Conservation (phyloP, 2,797 vertebrate genomes). For the Cryptoprocta ferox region DNA sequence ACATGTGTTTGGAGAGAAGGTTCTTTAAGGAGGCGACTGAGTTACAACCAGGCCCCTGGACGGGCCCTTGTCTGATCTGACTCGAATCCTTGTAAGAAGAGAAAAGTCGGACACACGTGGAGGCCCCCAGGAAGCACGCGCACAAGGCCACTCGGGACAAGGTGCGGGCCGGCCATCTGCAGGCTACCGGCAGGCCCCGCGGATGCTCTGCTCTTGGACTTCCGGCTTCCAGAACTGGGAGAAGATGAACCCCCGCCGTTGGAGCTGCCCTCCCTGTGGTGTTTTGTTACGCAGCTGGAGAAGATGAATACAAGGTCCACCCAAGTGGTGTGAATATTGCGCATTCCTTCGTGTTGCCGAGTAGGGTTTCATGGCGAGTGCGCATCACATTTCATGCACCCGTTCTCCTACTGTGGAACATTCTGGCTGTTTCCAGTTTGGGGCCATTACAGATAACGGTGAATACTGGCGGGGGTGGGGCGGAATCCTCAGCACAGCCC, state of each 20-base stretch:
- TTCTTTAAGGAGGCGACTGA: background rate
- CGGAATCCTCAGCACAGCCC: background rate
- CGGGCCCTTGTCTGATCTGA: background rate
- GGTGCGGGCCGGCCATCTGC: accelerated
- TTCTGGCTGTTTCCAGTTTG: accelerated
- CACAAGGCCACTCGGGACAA: accelerated
- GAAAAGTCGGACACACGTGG: background rate
- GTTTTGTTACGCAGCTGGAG: accelerated
- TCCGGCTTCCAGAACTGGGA: background rate
- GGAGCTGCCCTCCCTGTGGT: accelerated
- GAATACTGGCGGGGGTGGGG: accelerated
- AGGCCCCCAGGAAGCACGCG: accelerated
- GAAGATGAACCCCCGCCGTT: accelerated
- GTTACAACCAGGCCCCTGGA: background rate
- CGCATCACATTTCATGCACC: accelerated
- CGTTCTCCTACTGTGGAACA: accelerated
- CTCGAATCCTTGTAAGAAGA: background rate
- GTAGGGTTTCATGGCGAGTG: accelerated
- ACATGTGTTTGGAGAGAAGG: background rate
- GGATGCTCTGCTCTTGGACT: background rate
- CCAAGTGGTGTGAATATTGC: accelerated
- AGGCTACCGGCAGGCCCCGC: background rate
- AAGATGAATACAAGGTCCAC: accelerated
- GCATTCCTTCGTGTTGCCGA: accelerated
- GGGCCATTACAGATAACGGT: background rate